Evolutionary conservation across 2,888 invertebrate genomes (phyloP), one percentile per base, ranked within the genome.

Genomic region (Tenodera sinensis): DNA sequence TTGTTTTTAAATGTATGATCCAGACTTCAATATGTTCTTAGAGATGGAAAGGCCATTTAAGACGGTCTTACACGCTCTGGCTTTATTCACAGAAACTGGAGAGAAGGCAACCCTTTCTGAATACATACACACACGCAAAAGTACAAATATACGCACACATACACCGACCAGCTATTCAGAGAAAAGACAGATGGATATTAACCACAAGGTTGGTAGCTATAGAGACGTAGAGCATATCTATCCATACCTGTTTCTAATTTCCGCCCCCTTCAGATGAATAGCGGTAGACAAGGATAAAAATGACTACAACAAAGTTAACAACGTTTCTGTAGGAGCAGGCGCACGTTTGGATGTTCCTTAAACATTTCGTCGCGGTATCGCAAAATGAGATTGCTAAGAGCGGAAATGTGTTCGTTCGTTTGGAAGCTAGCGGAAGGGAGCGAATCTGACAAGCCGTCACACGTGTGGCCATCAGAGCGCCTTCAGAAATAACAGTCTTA

Each of bases 141-240:
- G 54, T 71, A 71, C 54, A 71, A 71, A 71, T 25, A 71, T 25
- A 71, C 20, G 54, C 54, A 86, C 81, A 87, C 87, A 83, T 71
- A 87, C 42, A 87, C 87, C 34, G 42, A 83, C 27, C 82, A 87
- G 34, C 87, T 87, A 87, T 87, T 87, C 87, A 87, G 27, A 83
- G 87, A 87, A 87, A 87, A 87, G 87, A 87, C 15, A 83, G 87
- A 87, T 87, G 87, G 83, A 87, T 87, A 87, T 87, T 87, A 87
- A 71, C 47, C 34, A 82, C 83, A 87, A 87, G 82, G 54, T 87
- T 87, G 42, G 87, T 28, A 42, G 54, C 20, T 71, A 71, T 34
- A 85, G 47, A 85, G 47, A 85, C 6, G 47, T 27, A 85, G 25
- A n/a, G 12, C 25, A 25, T 27, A 20, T 86, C 82, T 27, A 34